phyloP scores from a whole-genome alignment of 1,140 invertebrate species.

The Melanaphis sacchari region DNA sequence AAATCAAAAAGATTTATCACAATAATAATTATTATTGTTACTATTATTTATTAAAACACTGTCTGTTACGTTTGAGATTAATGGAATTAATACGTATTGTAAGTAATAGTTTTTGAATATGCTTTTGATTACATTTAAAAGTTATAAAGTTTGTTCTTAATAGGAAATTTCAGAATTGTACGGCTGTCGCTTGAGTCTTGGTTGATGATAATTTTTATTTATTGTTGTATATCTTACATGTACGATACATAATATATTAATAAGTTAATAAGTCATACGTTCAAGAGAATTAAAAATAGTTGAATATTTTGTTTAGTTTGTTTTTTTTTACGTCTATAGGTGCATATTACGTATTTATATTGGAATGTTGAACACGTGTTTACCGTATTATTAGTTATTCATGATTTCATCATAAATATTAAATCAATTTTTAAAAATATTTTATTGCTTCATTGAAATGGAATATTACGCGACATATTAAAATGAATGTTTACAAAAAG shows the following conservation, averaged over 20 bases:
- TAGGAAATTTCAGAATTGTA: background rate
- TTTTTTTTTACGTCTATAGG: background rate
- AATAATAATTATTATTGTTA: background rate
- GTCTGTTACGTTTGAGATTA: background rate
- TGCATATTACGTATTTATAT: background rate
- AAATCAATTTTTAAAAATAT: background rate
- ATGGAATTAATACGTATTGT: background rate
- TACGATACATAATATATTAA: background rate
- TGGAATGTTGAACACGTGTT: background rate
- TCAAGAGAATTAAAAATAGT: background rate
- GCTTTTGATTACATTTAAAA: background rate
- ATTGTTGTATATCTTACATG: background rate
- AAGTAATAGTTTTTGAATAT: background rate
- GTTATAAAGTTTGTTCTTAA: background rate
- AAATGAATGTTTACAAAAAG: background rate
- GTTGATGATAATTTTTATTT: background rate
- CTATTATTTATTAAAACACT: background rate
- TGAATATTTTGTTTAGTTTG: background rate
- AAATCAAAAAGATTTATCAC: background rate
- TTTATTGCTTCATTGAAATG: background rate
- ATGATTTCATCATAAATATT: background rate
- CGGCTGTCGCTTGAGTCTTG: background rate
- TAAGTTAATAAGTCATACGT: background rate
- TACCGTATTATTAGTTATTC: slow-evolving; percentile 24
- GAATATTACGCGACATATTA: background rate